Evolutionary conservation across 2,888 invertebrate species (phyloP).

Genomic region (Volucella bombylans): DNA sequence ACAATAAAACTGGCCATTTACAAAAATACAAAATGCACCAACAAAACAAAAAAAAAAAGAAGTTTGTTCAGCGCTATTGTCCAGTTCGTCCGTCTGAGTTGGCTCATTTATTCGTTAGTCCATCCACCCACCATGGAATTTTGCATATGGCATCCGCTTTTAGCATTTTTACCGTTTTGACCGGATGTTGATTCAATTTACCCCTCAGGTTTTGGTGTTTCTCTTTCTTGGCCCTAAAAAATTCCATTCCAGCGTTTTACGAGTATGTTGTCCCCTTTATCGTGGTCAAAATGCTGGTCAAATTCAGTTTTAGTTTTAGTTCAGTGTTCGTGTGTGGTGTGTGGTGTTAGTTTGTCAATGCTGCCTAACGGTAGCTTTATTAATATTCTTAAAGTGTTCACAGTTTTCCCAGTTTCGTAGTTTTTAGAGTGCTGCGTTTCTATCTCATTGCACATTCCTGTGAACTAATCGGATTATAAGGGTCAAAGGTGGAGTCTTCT

Average conservation of each 20-base stretch:
- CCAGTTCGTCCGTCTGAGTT: constrained; percentile 8
- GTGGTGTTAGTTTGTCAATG: constrained; percentile 55
- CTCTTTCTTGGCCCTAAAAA: neutral
- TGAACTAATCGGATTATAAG: constrained; percentile 63
- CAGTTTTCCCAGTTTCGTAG: constrained; percentile 2
- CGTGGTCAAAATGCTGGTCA: constrained; percentile 44
- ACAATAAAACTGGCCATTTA: constrained; percentile 41
- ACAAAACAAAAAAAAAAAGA: too few species aligned
- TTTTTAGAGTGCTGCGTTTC: neutral
- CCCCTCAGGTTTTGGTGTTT: constrained; percentile 23
- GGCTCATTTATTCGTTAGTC: neutral
- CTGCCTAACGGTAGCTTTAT: neutral
- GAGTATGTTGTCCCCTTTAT: neutral
- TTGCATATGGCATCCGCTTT: constrained; percentile 58
- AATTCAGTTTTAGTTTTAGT: constrained; percentile 58
- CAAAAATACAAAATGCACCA: neutral
- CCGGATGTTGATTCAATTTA: constrained; percentile 67
- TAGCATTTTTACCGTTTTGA: neutral
- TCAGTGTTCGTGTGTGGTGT: constrained; percentile 30
- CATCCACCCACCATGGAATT: constrained; percentile 50
- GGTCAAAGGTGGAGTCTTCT: constrained; percentile 23
- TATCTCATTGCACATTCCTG: constrained; percentile 11
- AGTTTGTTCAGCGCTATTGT: constrained; percentile 35
- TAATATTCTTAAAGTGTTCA: neutral
- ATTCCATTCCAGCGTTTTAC: constrained; percentile 20